These are phyloP conservation scores for Charina bottae DNA, from an alignment of 2,113 vertebrate species.

Conservation along the genomic window DNA sequence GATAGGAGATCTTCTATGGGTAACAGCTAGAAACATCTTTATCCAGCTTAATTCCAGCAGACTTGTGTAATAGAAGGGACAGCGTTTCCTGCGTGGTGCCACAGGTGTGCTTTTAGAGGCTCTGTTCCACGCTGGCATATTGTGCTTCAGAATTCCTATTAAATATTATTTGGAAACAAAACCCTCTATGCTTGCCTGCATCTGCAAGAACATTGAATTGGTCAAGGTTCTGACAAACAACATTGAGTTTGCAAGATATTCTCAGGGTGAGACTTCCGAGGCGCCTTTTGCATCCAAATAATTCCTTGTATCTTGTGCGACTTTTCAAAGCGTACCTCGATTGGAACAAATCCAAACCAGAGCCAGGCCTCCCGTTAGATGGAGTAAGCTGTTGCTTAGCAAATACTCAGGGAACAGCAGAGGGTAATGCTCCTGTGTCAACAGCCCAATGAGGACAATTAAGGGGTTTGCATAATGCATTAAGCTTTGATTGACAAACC, in stretches of 20 bases:
- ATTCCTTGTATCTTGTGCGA: neutral
- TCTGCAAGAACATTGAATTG: neutral
- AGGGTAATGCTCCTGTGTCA: neutral
- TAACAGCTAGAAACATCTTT: conserved; percentile 17
- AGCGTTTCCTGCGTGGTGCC: neutral
- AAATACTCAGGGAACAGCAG: neutral
- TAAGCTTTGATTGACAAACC: neutral
- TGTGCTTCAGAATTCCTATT: neutral
- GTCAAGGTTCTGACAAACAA: neutral
- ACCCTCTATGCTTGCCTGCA: neutral
- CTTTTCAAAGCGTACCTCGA: neutral
- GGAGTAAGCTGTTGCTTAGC: neutral
- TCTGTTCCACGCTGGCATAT: neutral
- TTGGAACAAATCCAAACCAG: neutral
- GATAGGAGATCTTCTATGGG: conserved; percentile 15
- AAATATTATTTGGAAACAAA: neutral
- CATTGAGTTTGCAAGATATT: neutral
- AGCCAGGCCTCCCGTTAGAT: neutral
- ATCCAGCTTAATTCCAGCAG: neutral
- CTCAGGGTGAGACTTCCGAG: neutral
- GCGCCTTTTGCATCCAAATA: neutral
- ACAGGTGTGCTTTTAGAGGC: neutral
- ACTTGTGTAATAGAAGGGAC: neutral
- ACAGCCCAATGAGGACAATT: neutral
- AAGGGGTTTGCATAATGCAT: neutral